Conservation (phyloP, 1,140 invertebrate genomes). For the Conopomorpha cramerella region DNA sequence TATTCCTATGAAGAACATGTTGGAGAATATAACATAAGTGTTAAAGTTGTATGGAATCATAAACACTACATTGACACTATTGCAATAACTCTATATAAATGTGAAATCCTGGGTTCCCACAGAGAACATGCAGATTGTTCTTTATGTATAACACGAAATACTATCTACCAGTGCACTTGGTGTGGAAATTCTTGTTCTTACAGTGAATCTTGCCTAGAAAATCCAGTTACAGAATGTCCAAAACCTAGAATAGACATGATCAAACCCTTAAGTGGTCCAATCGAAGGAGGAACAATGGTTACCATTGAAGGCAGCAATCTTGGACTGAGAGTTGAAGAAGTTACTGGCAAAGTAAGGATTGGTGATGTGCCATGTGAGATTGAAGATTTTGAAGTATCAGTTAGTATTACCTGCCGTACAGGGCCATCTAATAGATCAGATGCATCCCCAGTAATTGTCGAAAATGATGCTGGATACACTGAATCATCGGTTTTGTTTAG, state of each 20-base stretch:
- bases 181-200: constrained; percentile 87
- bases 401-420: constrained; percentile 86
- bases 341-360: constrained; percentile 88
- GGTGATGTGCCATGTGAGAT: constrained; percentile 87
- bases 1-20: constrained; percentile 87
- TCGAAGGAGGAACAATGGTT: constrained; percentile 93
- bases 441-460: constrained; percentile 82
- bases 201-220: constrained; percentile 76
- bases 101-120: constrained; percentile 90
- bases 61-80: constrained; percentile 91
- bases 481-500: constrained; percentile 87
- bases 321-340: constrained; percentile 87
- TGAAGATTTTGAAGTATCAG: constrained; percentile 89
- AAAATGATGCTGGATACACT: constrained; percentile 87
- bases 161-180: constrained; percentile 91
- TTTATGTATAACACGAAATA: constrained; percentile 85
- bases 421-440: constrained; percentile 76
- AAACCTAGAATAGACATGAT: constrained; percentile 94
- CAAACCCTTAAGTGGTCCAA: constrained; percentile 89
- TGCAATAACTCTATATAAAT: constrained; percentile 91
- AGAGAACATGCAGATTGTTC: constrained; percentile 92
- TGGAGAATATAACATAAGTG: constrained; percentile 85
- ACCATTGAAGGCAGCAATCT: constrained; percentile 96
- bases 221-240: constrained; percentile 81
- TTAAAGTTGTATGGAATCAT: constrained; percentile 90